A percentile compares a stretch with the other conserved stretches of the same genome.
These are phyloP conservation scores for Perca flavescens DNA, from an alignment of 2,113 vertebrate species.

Conservation along the genomic window DNA sequence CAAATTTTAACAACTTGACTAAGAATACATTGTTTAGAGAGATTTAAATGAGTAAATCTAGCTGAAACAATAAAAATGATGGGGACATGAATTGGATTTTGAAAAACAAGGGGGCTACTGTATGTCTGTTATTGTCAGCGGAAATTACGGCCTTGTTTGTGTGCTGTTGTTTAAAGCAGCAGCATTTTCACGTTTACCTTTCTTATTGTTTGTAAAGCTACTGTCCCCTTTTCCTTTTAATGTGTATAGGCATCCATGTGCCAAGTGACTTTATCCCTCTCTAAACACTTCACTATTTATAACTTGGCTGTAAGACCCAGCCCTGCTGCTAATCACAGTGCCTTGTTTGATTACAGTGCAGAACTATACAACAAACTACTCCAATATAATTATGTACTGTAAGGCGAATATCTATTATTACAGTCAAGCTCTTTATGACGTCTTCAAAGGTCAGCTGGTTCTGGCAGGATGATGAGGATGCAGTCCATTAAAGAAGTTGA, in stretches of 20 bases:
- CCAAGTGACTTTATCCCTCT: slow-evolving; percentile 1
- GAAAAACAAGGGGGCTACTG: neutral
- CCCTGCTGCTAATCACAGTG: slow-evolving; percentile 44
- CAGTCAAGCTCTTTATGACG: slow-evolving; percentile 10
- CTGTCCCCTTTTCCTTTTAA: neutral
- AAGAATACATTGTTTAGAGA: neutral
- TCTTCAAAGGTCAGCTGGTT: slow-evolving; percentile 36
- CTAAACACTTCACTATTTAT: slow-evolving; percentile 33
- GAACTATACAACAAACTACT: slow-evolving; percentile 14
- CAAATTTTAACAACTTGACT: neutral
- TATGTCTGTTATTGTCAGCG: too few relatives aligned
- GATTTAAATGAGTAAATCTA: neutral
- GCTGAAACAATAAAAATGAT: neutral
- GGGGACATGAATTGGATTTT: neutral
- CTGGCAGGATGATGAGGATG: slow-evolving; percentile 1
- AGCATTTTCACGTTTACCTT: slow-evolving; percentile 11
- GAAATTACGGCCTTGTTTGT: neutral
- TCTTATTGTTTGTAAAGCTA: neutral
- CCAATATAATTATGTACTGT: slow-evolving; percentile 6
- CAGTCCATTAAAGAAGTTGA: slow-evolving; percentile 28
- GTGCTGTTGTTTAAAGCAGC: slow-evolving; percentile 5
- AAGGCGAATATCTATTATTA: slow-evolving; percentile 16
- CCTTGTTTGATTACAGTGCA: slow-evolving; percentile 34
- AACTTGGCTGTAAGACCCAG: slow-evolving; percentile 7
- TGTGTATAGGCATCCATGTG: neutral